Evolutionary conservation across 2,113 vertebrate species (phyloP), one percentile per base, ranked within the genome.

Genomic region (Gymnogyps californianus): DNA sequence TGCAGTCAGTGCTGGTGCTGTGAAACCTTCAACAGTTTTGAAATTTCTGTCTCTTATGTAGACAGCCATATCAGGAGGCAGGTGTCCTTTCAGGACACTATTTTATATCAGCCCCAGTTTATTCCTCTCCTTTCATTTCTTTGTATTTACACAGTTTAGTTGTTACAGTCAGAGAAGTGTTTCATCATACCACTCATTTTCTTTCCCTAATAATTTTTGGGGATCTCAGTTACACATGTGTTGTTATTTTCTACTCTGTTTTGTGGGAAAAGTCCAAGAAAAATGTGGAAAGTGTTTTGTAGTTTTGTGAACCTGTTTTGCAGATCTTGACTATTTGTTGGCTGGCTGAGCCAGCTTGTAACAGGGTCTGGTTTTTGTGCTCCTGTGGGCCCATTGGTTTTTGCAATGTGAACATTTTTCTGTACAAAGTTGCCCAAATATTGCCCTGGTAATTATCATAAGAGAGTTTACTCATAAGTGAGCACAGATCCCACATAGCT

Each of bases 121-220:
- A 46, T 80, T 78, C 38, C 11, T 92, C 16, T 61, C 34, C 31
- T 40, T 83, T 26, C 7, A n/a, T 62, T 64, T 66, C 24, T 51
- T 42, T 69, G 26, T 82, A 32, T 16, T 76, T 72, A 58, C 8
- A 36, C 16, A 29, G 28, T 83, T 83, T 32, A 40, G 34, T 25
- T 64, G 21, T 51, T 71, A 29, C 7, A 49, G 3, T 71, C 59
- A 44, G 42, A 61, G 31, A 88, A 90, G 32, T 38, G 15, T 58
- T 51, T 58, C 24, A 40, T 74, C 66, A 10, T 15, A 49, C 16
- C 0, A 0, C 9, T 76, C 25, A 3, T 51, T 72, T 14, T 38
- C 42, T 82, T 87, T 51, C n/a, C n/a, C 12, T 59, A 59, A 54
- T 54, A 71, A 69, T 52, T 85, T 79, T 25, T 2, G 4, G 9